Conservation (phyloP, 2,888 invertebrate species). For the Scelioninae gen. 2 region DNA sequence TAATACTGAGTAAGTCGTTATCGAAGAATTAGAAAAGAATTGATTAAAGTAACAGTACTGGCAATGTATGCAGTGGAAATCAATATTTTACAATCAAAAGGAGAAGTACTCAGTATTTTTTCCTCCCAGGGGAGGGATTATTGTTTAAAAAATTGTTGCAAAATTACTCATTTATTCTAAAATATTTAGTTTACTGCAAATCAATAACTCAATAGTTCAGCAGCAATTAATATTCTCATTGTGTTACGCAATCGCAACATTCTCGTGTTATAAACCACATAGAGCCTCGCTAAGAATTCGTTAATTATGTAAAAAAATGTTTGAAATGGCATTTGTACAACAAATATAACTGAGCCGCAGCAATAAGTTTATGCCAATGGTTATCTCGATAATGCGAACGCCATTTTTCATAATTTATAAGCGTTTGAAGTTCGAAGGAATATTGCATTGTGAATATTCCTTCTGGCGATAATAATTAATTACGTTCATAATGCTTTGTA, state of each 20-base stretch:
- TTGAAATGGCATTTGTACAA: conserved; percentile 29
- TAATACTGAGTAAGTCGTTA: too few relatives aligned
- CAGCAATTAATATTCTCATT: conserved; percentile 24
- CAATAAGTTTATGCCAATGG: conserved; percentile 40
- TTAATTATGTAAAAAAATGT: conserved; percentile 39
- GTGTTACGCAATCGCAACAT: conserved; percentile 17
- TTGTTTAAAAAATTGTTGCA: too few relatives aligned
- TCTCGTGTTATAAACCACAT: conserved; percentile 1
- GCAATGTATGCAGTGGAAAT: too few relatives aligned
- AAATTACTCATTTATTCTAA: too few relatives aligned
- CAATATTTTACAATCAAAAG: too few relatives aligned
- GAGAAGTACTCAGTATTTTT: too few relatives aligned
- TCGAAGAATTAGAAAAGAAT: too few relatives aligned
- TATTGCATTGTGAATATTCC: conserved; percentile 42
- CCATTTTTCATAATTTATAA: conserved; percentile 54
- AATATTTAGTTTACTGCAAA: too few relatives aligned
- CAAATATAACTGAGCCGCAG: conserved; percentile 7
- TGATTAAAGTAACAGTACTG: too few relatives aligned
- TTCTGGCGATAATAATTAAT: conserved; percentile 54
- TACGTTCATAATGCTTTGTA: conserved; percentile 36
- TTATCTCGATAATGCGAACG: conserved; percentile 46
- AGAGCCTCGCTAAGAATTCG: conserved; percentile 23
- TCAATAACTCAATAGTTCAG: conserved; percentile 23
- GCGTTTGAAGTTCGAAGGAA: conserved; percentile 28
- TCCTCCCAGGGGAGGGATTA: too few relatives aligned